phyloP scores from a whole-genome alignment of 1,140 invertebrate genomes.

The Meloidogyne floridensis region DNA sequence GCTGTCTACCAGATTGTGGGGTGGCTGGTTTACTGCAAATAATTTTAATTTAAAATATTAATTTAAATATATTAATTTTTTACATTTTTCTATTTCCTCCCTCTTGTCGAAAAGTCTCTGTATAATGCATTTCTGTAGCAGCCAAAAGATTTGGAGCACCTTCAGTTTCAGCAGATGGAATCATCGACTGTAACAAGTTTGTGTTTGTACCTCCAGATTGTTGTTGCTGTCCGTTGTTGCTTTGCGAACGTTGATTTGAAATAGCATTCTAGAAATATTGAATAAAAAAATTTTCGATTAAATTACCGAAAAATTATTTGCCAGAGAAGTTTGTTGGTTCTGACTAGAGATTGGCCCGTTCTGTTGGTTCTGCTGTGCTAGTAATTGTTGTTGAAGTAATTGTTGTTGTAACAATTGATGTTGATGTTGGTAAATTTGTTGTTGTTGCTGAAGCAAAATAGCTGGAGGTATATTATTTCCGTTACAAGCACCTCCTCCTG shows the following conservation, averaged over 20 bases:
- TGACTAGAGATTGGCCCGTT: conserved; percentile 1
- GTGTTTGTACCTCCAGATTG: neutral
- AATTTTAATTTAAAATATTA: neutral
- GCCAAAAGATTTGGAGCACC: conserved; percentile 44
- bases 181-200: neutral
- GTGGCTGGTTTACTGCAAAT: neutral
- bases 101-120: conserved; percentile 37
- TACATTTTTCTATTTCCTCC: conserved; percentile 17
- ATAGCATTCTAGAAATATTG: conserved; percentile 7
- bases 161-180: conserved; percentile 17
- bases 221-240: conserved; percentile 20
- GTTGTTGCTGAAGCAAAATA: conserved; percentile 24
- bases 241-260: conserved; percentile 38
- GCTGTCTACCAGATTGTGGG: neutral
- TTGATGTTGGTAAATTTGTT: conserved; percentile 23
- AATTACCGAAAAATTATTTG: conserved; percentile 16
- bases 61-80: neutral
- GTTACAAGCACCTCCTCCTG: conserved; percentile 8
- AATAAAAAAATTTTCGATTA: neutral
- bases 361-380: conserved; percentile 19
- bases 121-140: conserved; percentile 57
- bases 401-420: conserved; percentile 28
- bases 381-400: conserved; percentile 24
- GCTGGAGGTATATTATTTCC: conserved; percentile 8
- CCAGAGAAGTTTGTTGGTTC: conserved; percentile 1